These are phyloP conservation scores for Borostomias antarcticus DNA, from an alignment of 2,797 vertebrate species.

Conservation along the genomic window DNA sequence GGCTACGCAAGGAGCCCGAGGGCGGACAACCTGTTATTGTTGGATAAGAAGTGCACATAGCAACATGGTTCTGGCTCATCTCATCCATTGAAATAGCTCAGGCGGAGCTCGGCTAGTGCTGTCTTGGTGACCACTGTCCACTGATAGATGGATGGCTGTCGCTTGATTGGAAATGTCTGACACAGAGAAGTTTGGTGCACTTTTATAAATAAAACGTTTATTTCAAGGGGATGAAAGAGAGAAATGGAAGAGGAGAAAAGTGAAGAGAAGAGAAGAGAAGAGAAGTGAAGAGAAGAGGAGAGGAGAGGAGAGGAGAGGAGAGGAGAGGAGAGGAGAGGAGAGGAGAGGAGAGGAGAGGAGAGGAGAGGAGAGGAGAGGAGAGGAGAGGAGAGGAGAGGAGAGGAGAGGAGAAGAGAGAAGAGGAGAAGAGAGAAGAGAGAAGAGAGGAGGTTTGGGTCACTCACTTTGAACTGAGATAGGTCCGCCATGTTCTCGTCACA, in stretches of 20 bases:
- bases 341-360: constrained; percentile 18
- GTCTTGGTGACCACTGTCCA: constrained; percentile 48
- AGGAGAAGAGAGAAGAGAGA: no score
- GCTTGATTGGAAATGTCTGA: constrained; percentile 25
- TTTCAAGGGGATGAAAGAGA: neutral
- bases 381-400: constrained; percentile 9
- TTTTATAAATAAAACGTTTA: neutral
- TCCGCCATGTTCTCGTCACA: constrained; percentile 87
- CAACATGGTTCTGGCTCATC: constrained; percentile 48
- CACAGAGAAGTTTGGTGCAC: neutral
- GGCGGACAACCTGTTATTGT: constrained; percentile 53
- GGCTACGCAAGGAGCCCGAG: constrained; percentile 45
- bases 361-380: constrained; percentile 1
- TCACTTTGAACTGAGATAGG: constrained; percentile 83
- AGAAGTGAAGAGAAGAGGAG: constrained; percentile 24
- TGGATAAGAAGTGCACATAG: constrained; percentile 44
- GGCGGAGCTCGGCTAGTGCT: constrained; percentile 20
- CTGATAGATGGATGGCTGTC: constrained; percentile 34
- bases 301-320: constrained; percentile 13
- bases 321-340: neutral
- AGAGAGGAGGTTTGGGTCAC: constrained; percentile 60
- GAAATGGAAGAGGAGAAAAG: constrained; percentile 2
- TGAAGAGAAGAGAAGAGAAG: constrained; percentile 36
- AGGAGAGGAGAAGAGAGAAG: constrained; percentile 16
- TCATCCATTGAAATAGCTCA: constrained; percentile 44